Conservation (phyloP, 1,140 invertebrate genomes). For the Papilio polytes region DNA sequence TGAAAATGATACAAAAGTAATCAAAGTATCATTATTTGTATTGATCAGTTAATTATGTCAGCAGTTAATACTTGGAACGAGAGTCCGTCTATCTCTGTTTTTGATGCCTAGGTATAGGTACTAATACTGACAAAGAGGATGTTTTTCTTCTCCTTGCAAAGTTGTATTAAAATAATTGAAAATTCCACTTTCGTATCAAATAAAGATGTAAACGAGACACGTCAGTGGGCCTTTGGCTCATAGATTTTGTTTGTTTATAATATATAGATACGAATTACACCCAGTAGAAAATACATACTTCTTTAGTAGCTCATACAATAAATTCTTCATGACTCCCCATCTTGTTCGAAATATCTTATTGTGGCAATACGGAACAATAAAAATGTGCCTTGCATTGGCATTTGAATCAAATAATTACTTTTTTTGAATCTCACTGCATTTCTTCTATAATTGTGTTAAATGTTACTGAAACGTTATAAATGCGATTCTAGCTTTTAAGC, state of each 20-base stretch:
- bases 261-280: slow-evolving; percentile 68
- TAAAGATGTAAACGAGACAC: too few relatives aligned
- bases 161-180: too few relatives aligned
- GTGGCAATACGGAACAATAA: not conserved
- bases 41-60: too few relatives aligned
- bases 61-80: too few relatives aligned
- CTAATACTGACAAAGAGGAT: too few relatives aligned
- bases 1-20: too few relatives aligned
- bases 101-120: too few relatives aligned
- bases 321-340: not conserved
- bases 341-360: not conserved
- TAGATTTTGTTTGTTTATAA: slow-evolving; percentile 27
- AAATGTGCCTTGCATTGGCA: not conserved
- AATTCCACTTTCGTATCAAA: too few relatives aligned
- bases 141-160: too few relatives aligned
- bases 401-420: not conserved
- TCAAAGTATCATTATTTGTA: too few relatives aligned
- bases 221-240: too few relatives aligned
- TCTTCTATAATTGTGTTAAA: not conserved
- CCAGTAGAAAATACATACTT: not conserved
- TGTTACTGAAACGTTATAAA: not conserved
- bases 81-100: too few relatives aligned
- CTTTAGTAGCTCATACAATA: not conserved
- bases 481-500: not conserved
- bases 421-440: not conserved